phyloP scores from a whole-genome alignment of 2,113 vertebrate genomes.

The Rhadina sibilatrix region DNA sequence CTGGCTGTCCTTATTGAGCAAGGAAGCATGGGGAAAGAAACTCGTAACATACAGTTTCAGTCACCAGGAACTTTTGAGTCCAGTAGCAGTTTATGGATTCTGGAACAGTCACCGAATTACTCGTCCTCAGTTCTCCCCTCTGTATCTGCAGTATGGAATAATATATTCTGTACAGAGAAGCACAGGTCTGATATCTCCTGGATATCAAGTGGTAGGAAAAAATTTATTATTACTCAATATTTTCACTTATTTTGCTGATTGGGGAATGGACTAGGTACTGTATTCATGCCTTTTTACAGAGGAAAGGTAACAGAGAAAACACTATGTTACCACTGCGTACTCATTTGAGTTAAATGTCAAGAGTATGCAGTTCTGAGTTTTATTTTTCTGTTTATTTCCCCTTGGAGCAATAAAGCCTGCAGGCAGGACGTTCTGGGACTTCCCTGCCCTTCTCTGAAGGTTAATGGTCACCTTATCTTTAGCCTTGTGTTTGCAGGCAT shows the following conservation, averaged over 20 bases:
- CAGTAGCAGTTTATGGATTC: not conserved
- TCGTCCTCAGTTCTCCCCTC: not conserved
- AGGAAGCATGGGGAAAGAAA: not conserved
- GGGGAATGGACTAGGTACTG: not conserved
- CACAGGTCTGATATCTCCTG: not conserved
- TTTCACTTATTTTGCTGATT: not conserved
- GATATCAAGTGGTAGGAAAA: not conserved
- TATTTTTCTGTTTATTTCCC: slow-evolving; percentile 25
- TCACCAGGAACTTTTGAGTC: not conserved
- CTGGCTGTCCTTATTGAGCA: not conserved
- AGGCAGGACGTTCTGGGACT: slow-evolving; percentile 23
- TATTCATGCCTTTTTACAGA: not conserved
- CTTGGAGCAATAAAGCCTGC: not conserved
- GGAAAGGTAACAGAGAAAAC: not conserved
- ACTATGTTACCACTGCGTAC: not conserved
- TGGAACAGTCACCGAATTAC: not conserved
- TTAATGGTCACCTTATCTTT: slow-evolving; percentile 53
- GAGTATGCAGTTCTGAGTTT: not conserved
- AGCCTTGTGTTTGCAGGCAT: slow-evolving; percentile 24
- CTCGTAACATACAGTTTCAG: not conserved
- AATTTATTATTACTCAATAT: not conserved
- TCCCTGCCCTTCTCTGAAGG: slow-evolving; percentile 30
- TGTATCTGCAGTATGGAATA: not conserved
- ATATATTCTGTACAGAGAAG: not conserved
- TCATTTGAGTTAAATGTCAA: not conserved